A percentile compares a stretch with the other conserved stretches of the same genome.
These are phyloP conservation scores for Pocillopora meandrina DNA, from an alignment of 92 coral and sea anemone genomes.

Conservation along the genomic window DNA sequence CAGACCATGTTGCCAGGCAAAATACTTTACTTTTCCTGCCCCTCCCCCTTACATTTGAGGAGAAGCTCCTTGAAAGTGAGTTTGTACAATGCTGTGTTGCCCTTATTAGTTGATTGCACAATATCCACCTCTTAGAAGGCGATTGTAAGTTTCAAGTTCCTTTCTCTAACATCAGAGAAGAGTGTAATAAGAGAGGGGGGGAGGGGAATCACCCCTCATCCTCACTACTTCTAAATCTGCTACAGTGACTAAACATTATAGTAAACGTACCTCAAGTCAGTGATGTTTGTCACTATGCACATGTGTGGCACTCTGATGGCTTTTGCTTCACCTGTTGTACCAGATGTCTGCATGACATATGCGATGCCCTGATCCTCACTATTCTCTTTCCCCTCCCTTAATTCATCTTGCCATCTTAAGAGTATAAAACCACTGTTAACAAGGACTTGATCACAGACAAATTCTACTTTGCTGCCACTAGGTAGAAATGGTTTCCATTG, in stretches of 20 bases:
- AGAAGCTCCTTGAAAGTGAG: too few relatives aligned
- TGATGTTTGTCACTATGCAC: constrained; percentile 86
- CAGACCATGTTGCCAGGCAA: too few relatives aligned
- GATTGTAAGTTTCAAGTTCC: too few relatives aligned
- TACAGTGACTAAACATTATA: too few relatives aligned
- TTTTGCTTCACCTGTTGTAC: constrained; percentile 93
- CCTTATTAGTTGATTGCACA: too few relatives aligned
- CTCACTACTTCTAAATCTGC: background rate
- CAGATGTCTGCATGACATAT: constrained; percentile 95
- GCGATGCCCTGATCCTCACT: constrained; percentile 47
- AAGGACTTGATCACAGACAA: constrained; percentile 22
- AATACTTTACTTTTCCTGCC: too few relatives aligned
- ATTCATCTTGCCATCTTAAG: background rate
- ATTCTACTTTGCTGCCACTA: background rate
- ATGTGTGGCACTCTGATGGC: constrained; percentile 84
- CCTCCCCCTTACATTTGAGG: too few relatives aligned
- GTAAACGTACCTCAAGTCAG: constrained; percentile 58
- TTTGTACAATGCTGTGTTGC: too few relatives aligned
- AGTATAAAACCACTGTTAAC: constrained; percentile 46
- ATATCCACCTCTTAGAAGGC: too few relatives aligned
- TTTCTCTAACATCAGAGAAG: too few relatives aligned
- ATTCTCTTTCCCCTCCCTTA: background rate
- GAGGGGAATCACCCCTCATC: background rate
- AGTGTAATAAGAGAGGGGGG: too few relatives aligned
- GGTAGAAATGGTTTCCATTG: constrained; percentile 1